These are phyloP conservation scores for Chymomyza costata DNA, from an alignment of 1,140 invertebrate species.

Conservation along the genomic window DNA sequence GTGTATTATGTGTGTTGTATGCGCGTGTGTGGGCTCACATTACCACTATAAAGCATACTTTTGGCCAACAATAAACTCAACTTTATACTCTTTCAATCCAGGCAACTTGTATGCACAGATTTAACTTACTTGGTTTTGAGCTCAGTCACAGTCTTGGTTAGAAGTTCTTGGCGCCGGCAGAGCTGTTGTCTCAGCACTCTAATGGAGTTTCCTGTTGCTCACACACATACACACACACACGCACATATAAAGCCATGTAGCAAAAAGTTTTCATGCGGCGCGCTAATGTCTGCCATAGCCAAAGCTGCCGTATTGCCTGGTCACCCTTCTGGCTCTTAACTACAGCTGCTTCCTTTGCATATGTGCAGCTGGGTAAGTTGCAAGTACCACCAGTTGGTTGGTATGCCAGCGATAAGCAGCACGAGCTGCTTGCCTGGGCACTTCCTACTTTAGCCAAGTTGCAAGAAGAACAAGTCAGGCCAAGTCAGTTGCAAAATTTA, in stretches of 20 bases:
- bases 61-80: constrained; percentile 71
- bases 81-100: constrained; percentile 71
- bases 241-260: constrained; percentile 2
- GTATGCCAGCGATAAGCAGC: constrained; percentile 62
- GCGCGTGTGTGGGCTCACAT: constrained; percentile 21
- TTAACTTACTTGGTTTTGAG: constrained; percentile 42
- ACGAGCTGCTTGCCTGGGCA: constrained; percentile 57
- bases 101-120: constrained; percentile 70
- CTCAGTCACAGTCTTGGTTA: background rate
- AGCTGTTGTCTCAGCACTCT: constrained; percentile 16
- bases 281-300: too few species aligned
- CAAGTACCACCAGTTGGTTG: too few species aligned
- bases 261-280: too few species aligned
- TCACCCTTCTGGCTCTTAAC: too few species aligned
- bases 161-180: background rate
- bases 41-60: constrained; percentile 65
- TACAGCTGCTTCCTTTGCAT: too few species aligned
- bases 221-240: constrained; percentile 1
- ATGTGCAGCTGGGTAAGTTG: too few species aligned
- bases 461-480: too few species aligned
- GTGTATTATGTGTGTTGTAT: background rate
- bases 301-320: too few species aligned
- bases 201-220: constrained; percentile 48
- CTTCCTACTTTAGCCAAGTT: too few species aligned
- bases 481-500: too few species aligned